These are phyloP conservation scores for Setophaga petechia DNA, from an alignment of 2,113 vertebrate genomes.

Conservation along the genomic window DNA sequence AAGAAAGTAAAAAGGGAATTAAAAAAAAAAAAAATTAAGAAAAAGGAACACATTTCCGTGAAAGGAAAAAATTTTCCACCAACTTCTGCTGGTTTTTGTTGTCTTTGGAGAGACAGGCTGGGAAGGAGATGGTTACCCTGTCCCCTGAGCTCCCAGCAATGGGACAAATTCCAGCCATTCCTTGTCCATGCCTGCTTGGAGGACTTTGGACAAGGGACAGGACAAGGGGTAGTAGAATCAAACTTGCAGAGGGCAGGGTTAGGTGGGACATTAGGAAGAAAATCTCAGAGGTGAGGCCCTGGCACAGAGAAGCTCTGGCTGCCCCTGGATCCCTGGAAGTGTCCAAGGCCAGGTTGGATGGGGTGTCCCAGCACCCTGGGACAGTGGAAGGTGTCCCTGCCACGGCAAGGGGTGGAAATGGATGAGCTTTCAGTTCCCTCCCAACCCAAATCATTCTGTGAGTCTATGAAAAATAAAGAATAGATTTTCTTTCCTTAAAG, in stretches of 20 bases:
- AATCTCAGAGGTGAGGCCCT: rapidly evolving
- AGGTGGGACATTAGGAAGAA: neutral
- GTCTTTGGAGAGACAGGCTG: neutral
- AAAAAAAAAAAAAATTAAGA: rapidly evolving
- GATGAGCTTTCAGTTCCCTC: neutral
- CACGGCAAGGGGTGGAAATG: rapidly evolving
- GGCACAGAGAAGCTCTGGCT: neutral
- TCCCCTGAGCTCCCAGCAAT: neutral
- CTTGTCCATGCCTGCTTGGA: neutral
- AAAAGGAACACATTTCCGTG: neutral
- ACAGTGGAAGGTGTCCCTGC: neutral
- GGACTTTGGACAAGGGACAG: neutral
- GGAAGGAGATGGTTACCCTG: neutral
- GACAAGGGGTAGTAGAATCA: neutral
- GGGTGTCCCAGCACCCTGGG: neutral
- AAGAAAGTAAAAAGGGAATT: neutral
- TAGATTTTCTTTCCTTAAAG: neutral
- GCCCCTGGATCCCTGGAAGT: neutral
- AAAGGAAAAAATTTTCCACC: neutral
- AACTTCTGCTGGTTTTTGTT: neutral
- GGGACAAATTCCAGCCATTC: neutral
- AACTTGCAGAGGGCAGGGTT: neutral
- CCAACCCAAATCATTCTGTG: neutral
- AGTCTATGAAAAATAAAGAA: neutral
- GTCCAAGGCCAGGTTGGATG: rapidly evolving